Evolutionary conservation across 2,113 vertebrate genomes (phyloP), one percentile per base, ranked within the genome.

Genomic region (Sylvilagus bachmani): DNA sequence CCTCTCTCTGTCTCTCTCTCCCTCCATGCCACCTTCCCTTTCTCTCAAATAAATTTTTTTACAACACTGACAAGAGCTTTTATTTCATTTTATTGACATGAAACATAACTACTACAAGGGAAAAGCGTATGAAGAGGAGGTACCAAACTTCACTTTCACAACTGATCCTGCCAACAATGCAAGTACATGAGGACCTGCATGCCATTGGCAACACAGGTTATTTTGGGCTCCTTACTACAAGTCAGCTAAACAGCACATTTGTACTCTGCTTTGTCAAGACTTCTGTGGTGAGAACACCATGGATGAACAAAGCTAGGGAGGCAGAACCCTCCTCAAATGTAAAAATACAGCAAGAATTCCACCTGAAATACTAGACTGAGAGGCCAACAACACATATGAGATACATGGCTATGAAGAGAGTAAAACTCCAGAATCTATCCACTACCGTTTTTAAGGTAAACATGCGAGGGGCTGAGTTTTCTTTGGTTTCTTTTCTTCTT

Each of bases 11-110:
- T 44, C 44, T 44, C 44, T 44, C 44, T 44, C 44, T 44, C 44
- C 44, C 44, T 44, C 44, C 44, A 44, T 44, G 44, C 44, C 44
- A 44, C 6, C 44, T 44, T 44, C 44, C 44, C 44, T 44, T 44
- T 44, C 44, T 44, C 44, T 44, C 44, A 44, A 44, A 44, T 44
- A 44, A 44, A 44, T 44, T 44, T 44, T 44, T 44, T 44, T 44
- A 44, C 44, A 44, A 44, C 44, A 44, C 44, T 44, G 44, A 44
- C 44, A 44, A 44, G 44, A 44, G 44, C 44, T 58, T 58, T 58
- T 95, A 96, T 95, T 96, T 97, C 97, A 97, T 96, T 97, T 96
- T 90, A 97, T 92, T 95, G 86, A 97, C 90, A 91, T 64, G 94
- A 97, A 96, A 91, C 95, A 97, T 95, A 98, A 97, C 94, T 89